Conservation (phyloP, 2,888 invertebrate genomes). For the Limnephilus lunatus region DNA sequence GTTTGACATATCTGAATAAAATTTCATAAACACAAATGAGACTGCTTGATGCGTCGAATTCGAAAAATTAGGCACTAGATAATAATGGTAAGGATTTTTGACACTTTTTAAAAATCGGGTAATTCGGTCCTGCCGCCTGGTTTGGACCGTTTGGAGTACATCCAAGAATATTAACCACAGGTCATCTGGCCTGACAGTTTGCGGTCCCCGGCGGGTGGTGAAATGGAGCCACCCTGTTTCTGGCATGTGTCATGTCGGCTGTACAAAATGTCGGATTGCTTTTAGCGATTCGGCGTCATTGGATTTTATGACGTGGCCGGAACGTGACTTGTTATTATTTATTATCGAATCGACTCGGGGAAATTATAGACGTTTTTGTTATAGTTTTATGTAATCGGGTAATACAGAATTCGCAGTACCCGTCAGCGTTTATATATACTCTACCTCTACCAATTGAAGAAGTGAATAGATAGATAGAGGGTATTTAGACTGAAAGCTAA, state of each 20-base stretch:
- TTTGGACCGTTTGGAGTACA: slow-evolving; percentile 18
- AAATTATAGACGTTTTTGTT: background rate
- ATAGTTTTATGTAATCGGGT: background rate
- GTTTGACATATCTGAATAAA: no score
- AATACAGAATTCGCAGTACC: no score
- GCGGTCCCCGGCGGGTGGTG: slow-evolving; percentile 27
- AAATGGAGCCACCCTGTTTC: slow-evolving; percentile 16
- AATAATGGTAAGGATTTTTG: no score
- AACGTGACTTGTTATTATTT: background rate
- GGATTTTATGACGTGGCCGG: slow-evolving; percentile 6
- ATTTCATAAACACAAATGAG: no score
- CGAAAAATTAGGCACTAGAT: no score
- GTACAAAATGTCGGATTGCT: slow-evolving; percentile 32
- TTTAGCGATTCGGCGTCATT: slow-evolving; percentile 28
- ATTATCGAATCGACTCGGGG: background rate
- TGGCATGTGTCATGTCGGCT: slow-evolving; percentile 42
- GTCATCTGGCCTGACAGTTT: slow-evolving; percentile 46
- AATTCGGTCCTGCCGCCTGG: slow-evolving; percentile 2
- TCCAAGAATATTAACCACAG: slow-evolving; percentile 48
- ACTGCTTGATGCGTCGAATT: no score
- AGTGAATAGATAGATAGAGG: no score
- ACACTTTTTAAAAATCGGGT: background rate
- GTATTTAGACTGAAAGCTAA: no score
- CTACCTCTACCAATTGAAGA: no score
- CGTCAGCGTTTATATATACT: no score